A percentile compares a stretch with the other conserved stretches of the same genome.
These are phyloP conservation scores for Platichthys flesus DNA, from an alignment of 2,113 vertebrate species.

Conservation along the genomic window DNA sequence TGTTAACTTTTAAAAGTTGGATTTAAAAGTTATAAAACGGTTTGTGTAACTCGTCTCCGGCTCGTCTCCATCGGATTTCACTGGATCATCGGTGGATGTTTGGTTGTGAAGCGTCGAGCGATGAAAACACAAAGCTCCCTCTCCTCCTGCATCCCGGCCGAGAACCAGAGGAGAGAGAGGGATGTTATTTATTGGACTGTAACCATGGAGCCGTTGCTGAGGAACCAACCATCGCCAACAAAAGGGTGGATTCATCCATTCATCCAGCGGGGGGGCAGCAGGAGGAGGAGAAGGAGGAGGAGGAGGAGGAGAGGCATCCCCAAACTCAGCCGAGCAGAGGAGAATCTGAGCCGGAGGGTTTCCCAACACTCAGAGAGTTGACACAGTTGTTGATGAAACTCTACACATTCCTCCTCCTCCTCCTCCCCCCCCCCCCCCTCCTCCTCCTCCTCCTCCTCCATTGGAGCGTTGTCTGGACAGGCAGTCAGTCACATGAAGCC, in stretches of 20 bases:
- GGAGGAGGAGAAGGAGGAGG: constrained; percentile 39
- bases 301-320: constrained; percentile 55
- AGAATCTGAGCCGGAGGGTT: constrained; percentile 45
- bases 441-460: constrained; percentile 44
- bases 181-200: constrained; percentile 75
- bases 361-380: constrained; percentile 38
- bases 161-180: constrained; percentile 37
- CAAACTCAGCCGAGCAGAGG: constrained; percentile 25
- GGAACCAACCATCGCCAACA: constrained; percentile 66
- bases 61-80: no score
- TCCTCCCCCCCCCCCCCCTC: constrained; percentile 39
- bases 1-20: no score
- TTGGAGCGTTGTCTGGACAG: constrained; percentile 65
- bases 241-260: constrained; percentile 75
- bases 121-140: background rate
- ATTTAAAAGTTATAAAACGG: no score
- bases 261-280: constrained; percentile 43
- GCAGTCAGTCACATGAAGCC: constrained; percentile 76
- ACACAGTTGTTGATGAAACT: constrained; percentile 73
- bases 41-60: no score
- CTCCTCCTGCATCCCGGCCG: constrained; percentile 36
- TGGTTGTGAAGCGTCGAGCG: no score
- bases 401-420: constrained; percentile 56
- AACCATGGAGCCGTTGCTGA: constrained; percentile 69
- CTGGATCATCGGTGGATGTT: no score